Evolutionary conservation across 2,888 invertebrate species (phyloP).

Genomic region (Nomada flava): DNA sequence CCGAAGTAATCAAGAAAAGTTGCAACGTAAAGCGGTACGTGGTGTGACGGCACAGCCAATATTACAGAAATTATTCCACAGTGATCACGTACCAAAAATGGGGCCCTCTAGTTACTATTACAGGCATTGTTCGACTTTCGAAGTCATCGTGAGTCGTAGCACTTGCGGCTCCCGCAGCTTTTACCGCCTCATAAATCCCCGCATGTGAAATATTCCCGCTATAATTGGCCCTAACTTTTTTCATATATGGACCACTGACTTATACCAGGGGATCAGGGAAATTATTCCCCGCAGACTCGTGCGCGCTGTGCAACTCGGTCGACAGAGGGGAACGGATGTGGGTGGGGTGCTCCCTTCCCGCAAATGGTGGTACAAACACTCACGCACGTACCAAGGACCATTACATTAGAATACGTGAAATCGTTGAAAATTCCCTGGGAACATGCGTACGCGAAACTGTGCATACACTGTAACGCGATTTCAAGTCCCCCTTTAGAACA

Average conservation of each 20-base stretch:
- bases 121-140: constrained; percentile 44
- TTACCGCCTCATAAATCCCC: constrained; percentile 57
- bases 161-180: constrained; percentile 22
- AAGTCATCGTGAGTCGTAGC: constrained; percentile 43
- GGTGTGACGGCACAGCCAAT: background rate
- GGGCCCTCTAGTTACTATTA: constrained; percentile 39
- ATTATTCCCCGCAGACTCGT: constrained; percentile 63
- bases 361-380: constrained; percentile 28
- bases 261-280: constrained; percentile 50
- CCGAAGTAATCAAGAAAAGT: background rate
- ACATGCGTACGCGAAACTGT: constrained; percentile 17
- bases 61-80: background rate
- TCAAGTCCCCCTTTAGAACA: constrained; percentile 41
- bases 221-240: constrained; percentile 75
- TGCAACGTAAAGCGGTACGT: background rate
- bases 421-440: constrained; percentile 49
- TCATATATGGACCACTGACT: constrained; percentile 68
- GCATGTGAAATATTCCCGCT: constrained; percentile 67
- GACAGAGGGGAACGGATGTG: constrained; percentile 3
- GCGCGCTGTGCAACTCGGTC: constrained; percentile 57
- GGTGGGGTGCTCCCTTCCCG: background rate
- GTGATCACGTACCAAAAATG: constrained; percentile 34
- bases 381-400: constrained; percentile 31
- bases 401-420: constrained; percentile 58
- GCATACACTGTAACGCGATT: constrained; percentile 34